Evolutionary conservation across 2,113 vertebrate genomes (phyloP), one percentile per base, ranked within the genome.

Genomic region (Pseudolaguvia tuberculata): DNA sequence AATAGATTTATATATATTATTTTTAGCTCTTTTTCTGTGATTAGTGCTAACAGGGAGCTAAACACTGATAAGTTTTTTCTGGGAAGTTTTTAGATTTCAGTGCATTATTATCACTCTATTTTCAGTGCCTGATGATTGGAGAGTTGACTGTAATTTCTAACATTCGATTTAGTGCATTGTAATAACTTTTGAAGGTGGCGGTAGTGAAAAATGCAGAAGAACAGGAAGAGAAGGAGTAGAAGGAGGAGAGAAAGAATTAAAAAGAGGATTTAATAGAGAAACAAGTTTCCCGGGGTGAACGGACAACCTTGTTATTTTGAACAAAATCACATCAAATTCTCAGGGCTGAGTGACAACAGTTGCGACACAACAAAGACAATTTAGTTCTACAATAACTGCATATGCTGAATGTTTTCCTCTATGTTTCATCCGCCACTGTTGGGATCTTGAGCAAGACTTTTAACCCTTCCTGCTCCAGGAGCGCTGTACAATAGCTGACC

Each of bases 161-260:
- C 39, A 62, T 62, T 42, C 9, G 0, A 62, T n/a, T 8, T 12
- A 45, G 13, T 42, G 18, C n/a, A 14, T 63, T 63, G n/a, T 15
- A 42, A 21, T 23, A 23, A 23, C 23, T 12, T 2, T 45, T 45
- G 35, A 11, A 63, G 61, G 4, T 20, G 21, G 35, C 61, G 42
- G 29, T 61, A 39, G 6, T 56, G 27, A 45, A 50, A 50, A 35
- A 47, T 13, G 45, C 14, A 42, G 25, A 31, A 20, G 27, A n/a
- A 4, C 6, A 6, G 31, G 58, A 20, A 50, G 5, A 7, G 17
- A 66, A 39, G 15, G 20, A 23, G 27, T 53, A 55, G 1, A 12
- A 57, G 15, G 69, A 50, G 51, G 48, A 7, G 35, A 25, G 69
- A 68, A 20, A 58, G 8, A 62, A 61, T 71, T 75, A 61, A 59